Conservation (phyloP, 2,797 vertebrate species). For the Epinephelus awoara region DNA sequence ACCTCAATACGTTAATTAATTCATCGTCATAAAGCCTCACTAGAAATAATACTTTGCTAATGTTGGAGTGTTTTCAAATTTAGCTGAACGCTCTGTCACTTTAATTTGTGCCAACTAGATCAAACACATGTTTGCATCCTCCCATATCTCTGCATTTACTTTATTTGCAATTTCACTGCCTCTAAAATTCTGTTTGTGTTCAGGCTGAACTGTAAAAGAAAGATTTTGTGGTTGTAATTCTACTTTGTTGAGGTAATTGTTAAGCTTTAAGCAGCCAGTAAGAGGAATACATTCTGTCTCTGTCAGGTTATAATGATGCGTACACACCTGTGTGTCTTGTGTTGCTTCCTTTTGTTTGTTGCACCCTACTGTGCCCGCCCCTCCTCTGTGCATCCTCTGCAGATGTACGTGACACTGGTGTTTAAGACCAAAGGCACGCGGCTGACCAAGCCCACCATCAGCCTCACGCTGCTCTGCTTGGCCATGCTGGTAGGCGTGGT, state of each 20-base stretch:
- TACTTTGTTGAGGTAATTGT: background rate
- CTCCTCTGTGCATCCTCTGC: constrained; percentile 31
- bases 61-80: background rate
- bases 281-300: background rate
- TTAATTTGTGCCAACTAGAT: background rate
- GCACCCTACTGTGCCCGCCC: constrained; percentile 39
- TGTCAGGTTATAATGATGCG: background rate
- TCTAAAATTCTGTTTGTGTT: background rate
- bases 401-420: constrained; percentile 94
- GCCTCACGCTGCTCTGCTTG: constrained; percentile 90
- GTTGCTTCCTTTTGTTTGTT: constrained; percentile 28
- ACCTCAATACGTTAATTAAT: background rate
- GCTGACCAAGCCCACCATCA: constrained; percentile 91
- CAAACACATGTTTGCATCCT: no score
- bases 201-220: background rate
- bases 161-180: no score
- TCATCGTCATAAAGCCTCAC: background rate
- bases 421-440: constrained; percentile 93
- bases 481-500: constrained; percentile 92
- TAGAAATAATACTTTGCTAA: no score
- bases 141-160: no score
- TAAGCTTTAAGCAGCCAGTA: background rate
- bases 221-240: background rate
- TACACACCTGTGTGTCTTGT: constrained; percentile 9
- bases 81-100: background rate